Base-by-base conservation (phyloP, 2,888 invertebrate genomes). In the Nomada fucata region DNA sequence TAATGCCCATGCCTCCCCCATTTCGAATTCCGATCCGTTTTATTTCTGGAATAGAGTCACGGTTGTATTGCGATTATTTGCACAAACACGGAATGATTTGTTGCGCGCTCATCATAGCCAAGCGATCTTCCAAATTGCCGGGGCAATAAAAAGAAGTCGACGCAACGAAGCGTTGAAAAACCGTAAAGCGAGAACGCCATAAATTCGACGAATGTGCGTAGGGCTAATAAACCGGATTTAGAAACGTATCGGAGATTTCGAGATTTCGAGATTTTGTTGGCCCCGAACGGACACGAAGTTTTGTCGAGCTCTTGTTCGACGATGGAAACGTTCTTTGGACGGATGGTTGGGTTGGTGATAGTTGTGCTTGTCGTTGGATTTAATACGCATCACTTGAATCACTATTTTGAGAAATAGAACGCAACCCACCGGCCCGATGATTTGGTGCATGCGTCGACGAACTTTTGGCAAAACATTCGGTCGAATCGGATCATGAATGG, bases 381-480 rank as follows among this genome's bases (percentile, higher is more conserved):
- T 59, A 55, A 75, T 63, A 65, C 68, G 52, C 70, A 18, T 77
- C 13, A 20, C 26, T 26, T 20, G 23, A 47, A 29, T 15, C 60
- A 20, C 71, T 75, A 79, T 82, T 82, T 68, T 13, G 50, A 23
- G 70, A 71, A 75, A 18, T 74, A 23, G 70, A 3, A 29, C 57
- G 44, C 18, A 20, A n/a, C n/a, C 23, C 23, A 23, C 18, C 36
- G 7, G 0, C 36, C 36, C 7, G 36, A 1, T 42, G 57, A 1
- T 26, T 44, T 5, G n/a, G 13, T 13, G 10, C 0, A n/a, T 1
- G 4, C 60, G 53, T 79, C 52, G 64, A 55, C 80, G 67, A 68
- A 44, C 65, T 29, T 29, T 79, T 79, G 82, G 63, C 79, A 76
- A 59, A 67, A 36, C 18, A 18, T 74, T 68, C 18, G 11, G 36